Evolutionary conservation across 2,888 invertebrate genomes (phyloP).

Genomic region (Euspilapteryx auroguttella): DNA sequence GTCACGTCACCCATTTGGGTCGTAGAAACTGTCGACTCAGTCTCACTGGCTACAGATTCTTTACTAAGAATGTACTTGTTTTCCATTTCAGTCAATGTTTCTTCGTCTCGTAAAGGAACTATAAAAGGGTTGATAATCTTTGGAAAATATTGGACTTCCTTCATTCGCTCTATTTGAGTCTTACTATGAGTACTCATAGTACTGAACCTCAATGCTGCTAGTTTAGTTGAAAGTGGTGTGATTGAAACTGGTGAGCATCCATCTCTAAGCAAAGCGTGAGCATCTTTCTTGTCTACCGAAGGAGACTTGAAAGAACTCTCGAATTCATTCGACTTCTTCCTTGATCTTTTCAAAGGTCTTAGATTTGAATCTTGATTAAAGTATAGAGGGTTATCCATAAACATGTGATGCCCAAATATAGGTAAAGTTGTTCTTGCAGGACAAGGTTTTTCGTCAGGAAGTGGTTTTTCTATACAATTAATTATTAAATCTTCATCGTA

Average conservation of each 20-base stretch:
- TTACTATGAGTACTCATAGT: constrained; percentile 43
- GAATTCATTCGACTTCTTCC: constrained; percentile 48
- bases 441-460: constrained; percentile 16
- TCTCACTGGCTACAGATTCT: constrained; percentile 28
- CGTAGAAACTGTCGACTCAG: constrained; percentile 48
- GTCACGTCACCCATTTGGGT: constrained; percentile 56
- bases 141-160: constrained; percentile 50
- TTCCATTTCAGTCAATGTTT: constrained; percentile 49
- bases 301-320: constrained; percentile 49
- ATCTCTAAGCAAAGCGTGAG: constrained; percentile 39
- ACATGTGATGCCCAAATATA: constrained; percentile 48
- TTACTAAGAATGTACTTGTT: constrained; percentile 45
- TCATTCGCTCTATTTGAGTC: constrained; percentile 24
- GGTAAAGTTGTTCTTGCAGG: constrained; percentile 44
- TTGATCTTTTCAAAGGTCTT: constrained; percentile 38
- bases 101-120: constrained; percentile 41
- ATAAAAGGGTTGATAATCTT: constrained; percentile 45
- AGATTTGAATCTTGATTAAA: constrained; percentile 43
- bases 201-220: constrained; percentile 62
- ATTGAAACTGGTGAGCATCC: constrained; percentile 52
- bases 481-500: constrained; percentile 49
- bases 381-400: constrained; percentile 52
- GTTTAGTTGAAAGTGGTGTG: constrained; percentile 62
- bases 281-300: constrained; percentile 41
- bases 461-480: constrained; percentile 39